Conservation (phyloP, 2,797 vertebrate species). For the Phrynocephalus guinanensis region DNA sequence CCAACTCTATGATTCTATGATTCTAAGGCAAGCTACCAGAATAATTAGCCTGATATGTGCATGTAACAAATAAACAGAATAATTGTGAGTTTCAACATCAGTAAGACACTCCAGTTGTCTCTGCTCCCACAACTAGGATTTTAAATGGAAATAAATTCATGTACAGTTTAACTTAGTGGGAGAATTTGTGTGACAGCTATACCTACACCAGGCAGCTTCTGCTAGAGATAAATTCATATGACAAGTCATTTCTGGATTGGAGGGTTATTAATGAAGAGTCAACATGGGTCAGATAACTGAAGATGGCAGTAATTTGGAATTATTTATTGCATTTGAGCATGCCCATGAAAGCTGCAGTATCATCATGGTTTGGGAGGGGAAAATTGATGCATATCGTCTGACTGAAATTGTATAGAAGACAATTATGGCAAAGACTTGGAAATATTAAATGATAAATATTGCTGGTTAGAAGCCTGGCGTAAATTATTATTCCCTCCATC, state of each 20-base stretch:
- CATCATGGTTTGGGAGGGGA: slow-evolving; percentile 51
- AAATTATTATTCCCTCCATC: slow-evolving; percentile 62
- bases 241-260: slow-evolving; percentile 47
- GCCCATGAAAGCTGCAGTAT: slow-evolving; percentile 24
- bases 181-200: slow-evolving; percentile 37
- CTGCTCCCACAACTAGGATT: not conserved
- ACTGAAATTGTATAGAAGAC: slow-evolving; percentile 60
- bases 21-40: not conserved
- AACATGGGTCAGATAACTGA: slow-evolving; percentile 62
- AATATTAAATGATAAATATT: slow-evolving; percentile 67
- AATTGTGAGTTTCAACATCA: not conserved
- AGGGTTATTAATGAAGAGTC: slow-evolving; percentile 58
- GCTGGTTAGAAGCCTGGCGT: slow-evolving; percentile 56
- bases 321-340: slow-evolving; percentile 50
- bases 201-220: slow-evolving; percentile 41
- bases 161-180: not conserved
- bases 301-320: slow-evolving; percentile 72
- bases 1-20: not conserved
- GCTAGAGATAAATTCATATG: slow-evolving; percentile 36
- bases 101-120: not conserved
- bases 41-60: not conserved
- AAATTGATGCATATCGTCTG: slow-evolving; percentile 63
- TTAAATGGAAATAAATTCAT: slow-evolving; percentile 33
- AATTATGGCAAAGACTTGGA: slow-evolving; percentile 63
- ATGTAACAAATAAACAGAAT: not conserved